Base-by-base conservation (phyloP, 2,113 vertebrate genomes). In the Calyptommatus sinebrachiatus region DNA sequence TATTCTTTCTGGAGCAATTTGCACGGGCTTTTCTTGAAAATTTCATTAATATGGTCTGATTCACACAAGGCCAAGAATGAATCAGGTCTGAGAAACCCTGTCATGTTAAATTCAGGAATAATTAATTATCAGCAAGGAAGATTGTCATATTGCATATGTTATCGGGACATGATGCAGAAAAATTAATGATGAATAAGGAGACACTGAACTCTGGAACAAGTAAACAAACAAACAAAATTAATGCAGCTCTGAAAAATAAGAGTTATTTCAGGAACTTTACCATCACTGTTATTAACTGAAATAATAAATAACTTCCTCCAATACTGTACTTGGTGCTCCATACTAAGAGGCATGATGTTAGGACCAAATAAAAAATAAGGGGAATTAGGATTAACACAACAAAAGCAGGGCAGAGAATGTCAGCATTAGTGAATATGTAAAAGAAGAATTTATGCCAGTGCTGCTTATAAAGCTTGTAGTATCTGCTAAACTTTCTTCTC, bases 201-300 rank as follows among this genome's bases (percentile, higher is more conserved):
- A 57, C 68, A 18, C 31, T 68, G 71, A 73, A 80, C 71, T 57
- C 11, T 21, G 79, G 46, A 67, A 80, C 48, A 74, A 79, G 28
- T 65, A 73, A 81, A 68, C 29, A 68, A 74, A 67, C 53, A 24
- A 74, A 41, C 57, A 67, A 45, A 62, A 73, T 16, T 80, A 67
- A 16, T n/a, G n/a, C n/a, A 65, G 65, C 72, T 63, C 8, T 62
- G 41, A 48, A 48, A 35, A 76, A 9, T 28, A 31, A 14, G 35
- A 62, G 31, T 28, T 45, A 62, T 26, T 65, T 31, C 31, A 76
- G 50, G 5, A 22, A 22, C 50, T 31, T 73, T 73, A 31, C 22
- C 50, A 31, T 28, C 71, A 35, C 5, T 31, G 28, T 73, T 60
- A n/a, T 22, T 9, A 60, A 60, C 71, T 60, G 10, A 73, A 61